These are phyloP conservation scores for Thalassoma bifasciatum DNA, from an alignment of 2,113 vertebrate species.

Conservation along the genomic window DNA sequence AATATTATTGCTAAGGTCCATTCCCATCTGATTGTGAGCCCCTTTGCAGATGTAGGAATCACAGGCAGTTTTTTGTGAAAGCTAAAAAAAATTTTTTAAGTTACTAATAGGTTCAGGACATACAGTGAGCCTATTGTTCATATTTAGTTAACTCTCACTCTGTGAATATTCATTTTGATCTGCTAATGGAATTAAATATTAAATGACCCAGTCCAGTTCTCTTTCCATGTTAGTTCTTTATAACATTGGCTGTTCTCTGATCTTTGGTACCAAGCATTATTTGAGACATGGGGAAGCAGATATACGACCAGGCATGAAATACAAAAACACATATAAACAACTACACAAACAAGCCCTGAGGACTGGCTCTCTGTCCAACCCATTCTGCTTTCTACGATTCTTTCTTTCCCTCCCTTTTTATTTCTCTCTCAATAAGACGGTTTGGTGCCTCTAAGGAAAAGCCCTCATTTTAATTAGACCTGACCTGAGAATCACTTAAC, in stretches of 20 bases:
- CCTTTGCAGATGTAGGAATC: conserved; percentile 40
- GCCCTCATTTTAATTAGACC: conserved; percentile 84
- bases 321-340: conserved; percentile 64
- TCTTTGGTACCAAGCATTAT: conserved; percentile 43
- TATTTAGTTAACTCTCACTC: conserved; percentile 25
- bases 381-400: conserved; percentile 61
- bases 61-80: conserved; percentile 38
- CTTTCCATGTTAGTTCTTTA: conserved; percentile 27
- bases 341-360: conserved; percentile 57
- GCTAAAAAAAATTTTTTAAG: conserved; percentile 9
- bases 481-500: conserved; percentile 85
- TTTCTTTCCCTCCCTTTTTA: conserved; percentile 67
- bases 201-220: conserved; percentile 37
- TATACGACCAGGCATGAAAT: conserved; percentile 51
- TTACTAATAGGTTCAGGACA: conserved; percentile 51
- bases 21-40: conserved; percentile 67
- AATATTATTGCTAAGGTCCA: conserved; percentile 79
- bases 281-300: conserved; percentile 44
- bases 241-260: conserved; percentile 42
- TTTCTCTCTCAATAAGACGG: conserved; percentile 71
- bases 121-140: conserved; percentile 17
- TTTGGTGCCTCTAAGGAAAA: conserved; percentile 78
- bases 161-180: conserved; percentile 26
- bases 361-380: conserved; percentile 61
- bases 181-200: conserved; percentile 45